Evolutionary conservation across 2,113 vertebrate species (phyloP).

Genomic region (Scomber colias): DNA sequence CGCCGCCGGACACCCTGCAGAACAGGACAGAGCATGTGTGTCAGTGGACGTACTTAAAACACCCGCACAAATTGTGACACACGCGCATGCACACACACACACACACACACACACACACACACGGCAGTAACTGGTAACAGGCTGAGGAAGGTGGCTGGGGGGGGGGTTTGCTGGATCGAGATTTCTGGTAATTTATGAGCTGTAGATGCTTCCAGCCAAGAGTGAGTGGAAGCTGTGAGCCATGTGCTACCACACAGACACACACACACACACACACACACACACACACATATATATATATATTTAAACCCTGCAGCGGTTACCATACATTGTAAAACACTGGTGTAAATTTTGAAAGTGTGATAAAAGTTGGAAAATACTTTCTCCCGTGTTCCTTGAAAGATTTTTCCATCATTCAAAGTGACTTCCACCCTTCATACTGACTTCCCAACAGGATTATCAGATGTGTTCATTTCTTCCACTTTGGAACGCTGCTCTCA

Average conservation of each 20-base stretch:
- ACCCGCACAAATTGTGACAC: not conserved
- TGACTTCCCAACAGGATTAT: not conserved
- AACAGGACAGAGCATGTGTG: not conserved
- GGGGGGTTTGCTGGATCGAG: not conserved
- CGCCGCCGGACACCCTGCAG: conserved; percentile 74
- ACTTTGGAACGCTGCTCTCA: not conserved
- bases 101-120: conserved; percentile 6
- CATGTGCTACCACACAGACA: conserved; percentile 31
- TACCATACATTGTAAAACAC: not conserved
- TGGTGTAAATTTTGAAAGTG: conserved; percentile 5
- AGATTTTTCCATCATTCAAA: no score
- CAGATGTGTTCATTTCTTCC: not conserved
- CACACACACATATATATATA: not conserved
- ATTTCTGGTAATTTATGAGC: conserved; percentile 62
- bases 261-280: not conserved
- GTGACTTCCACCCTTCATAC: not conserved
- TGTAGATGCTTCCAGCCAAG: conserved; percentile 44
- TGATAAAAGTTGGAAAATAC: conserved; percentile 7
- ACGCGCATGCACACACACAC: not conserved
- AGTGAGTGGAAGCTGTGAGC: conserved; percentile 46
- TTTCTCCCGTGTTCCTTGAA: not conserved
- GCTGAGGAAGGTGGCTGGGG: not conserved
- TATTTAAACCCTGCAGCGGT: not conserved
- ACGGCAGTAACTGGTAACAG: conserved; percentile 23
- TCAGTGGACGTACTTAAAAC: conserved; percentile 9